Evolutionary conservation across 2,113 vertebrate species (phyloP), one percentile per base, ranked within the genome.

Genomic region (Rynchops niger): DNA sequence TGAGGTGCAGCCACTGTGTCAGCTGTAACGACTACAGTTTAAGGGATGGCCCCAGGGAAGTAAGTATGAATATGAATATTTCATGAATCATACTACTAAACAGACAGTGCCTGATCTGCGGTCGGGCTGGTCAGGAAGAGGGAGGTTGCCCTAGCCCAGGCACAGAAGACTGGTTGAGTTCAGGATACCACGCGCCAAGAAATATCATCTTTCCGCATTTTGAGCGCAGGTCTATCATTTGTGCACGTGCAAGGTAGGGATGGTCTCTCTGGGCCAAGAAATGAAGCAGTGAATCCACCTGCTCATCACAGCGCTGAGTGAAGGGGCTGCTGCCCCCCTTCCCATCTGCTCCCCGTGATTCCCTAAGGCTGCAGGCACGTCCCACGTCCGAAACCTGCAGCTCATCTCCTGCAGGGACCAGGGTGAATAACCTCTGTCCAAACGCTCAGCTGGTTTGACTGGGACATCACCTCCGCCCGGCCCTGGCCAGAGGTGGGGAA

Each of bases 391-490:
- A 63, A 7, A 52, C 49, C 79, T 58, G 61, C 84, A 58, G 62
- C 56, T 71, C 19, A 0, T 27, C 34, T 56, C 29, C 80, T 36
- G 81, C 66, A 43, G 72, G 36, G 30, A 36, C 2, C 2, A 8
- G 62, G 27, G 34, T 5, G 32, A 59, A 77, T 2, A 6, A 19
- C 19, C 62, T 32, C 19, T 45, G 29, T 21, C 61, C 5, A 3
- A 40, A 34, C 0, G 3, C 59, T 12, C 27, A 3, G 16, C 1
- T 18, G 73, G 73, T 40, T 30, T 50, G 36, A 61, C 45, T 32
- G 47, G 70, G 70, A 72, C 59, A 25, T 12, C 73, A 52, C 25
- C 50, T 30, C 52, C 55, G 50, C 3, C 1, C 0, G 0, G 25
- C 12, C 18, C 3, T 0, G 55, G 72, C 11, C 55, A 27, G 43